Evolutionary conservation across 2,797 vertebrate species (phyloP), one percentile per base, ranked within the genome.

Genomic region (Microcaecilia unicolor): DNA sequence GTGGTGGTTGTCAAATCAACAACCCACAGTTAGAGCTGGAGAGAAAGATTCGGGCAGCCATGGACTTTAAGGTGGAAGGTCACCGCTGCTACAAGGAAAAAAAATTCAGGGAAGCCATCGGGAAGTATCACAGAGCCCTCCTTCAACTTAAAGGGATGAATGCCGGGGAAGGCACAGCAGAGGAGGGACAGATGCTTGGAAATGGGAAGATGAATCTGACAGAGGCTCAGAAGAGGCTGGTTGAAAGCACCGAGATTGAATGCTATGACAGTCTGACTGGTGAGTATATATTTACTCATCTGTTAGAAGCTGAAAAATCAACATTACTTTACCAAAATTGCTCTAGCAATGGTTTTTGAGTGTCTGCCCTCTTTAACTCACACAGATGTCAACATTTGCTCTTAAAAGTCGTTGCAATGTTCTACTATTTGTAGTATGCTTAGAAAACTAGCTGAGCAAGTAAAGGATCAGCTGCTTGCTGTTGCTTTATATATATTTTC

Each of bases 21-120:
- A n/a, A n/a, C n/a, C n/a, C n/a, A n/a, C n/a, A n/a, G 70, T 67
- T 5, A n/a, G 78, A 89, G 22, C 86, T 90, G 79, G 87, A 91
- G 66, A 67, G 73, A 51, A 88, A 89, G 53, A 85, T 95, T 64
- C 85, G 87, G 62, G 84, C 85, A 61, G 90, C 90, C 20, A 78
- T 92, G 60, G 89, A 88, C 65, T 95, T 95, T 72, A 91, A 93
- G 75, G 64, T 48, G 32, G 92, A 95, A 74, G 92, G 91, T 20
- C 81, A 88, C 52, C 88, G 85, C 32, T 94, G 90, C 61, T 95
- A 94, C 70, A 90, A 89, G 63, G 90, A 94, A 70, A 94, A 94
- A 83, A 92, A 94, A 78, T 91, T 93, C 58, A 80, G 92, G 58
- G 92, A 94, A 41, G 92, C 92, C 41, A 95, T 95, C 34, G 92